These are phyloP conservation scores for Proterorhinus semilunaris DNA, from an alignment of 2,113 vertebrate species.

Conservation along the genomic window DNA sequence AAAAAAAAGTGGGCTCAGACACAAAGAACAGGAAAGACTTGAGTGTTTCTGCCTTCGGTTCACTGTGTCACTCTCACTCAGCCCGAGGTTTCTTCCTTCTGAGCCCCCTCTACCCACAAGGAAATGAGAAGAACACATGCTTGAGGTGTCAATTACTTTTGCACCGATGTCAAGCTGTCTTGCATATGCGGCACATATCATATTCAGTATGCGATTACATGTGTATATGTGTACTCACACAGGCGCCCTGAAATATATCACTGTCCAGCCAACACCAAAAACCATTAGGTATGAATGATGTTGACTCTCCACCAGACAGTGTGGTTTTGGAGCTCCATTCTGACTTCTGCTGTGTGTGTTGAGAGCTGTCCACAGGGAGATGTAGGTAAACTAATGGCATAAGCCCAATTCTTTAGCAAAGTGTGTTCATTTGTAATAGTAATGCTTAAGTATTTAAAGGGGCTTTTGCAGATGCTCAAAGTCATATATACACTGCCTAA, in stretches of 20 bases:
- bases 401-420: constrained; percentile 45
- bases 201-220: constrained; percentile 36
- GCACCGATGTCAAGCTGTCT: constrained; percentile 38
- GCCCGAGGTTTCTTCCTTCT: constrained; percentile 35
- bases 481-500: no score
- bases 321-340: constrained; percentile 44
- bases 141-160: constrained; percentile 53
- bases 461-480: no score
- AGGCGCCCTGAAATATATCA: constrained; percentile 53
- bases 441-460: no score
- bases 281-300: constrained; percentile 49
- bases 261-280: constrained; percentile 44
- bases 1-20: constrained; percentile 54
- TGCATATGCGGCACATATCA: constrained; percentile 31
- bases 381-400: constrained; percentile 42
- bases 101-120: constrained; percentile 28
- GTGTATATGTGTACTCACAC: constrained; percentile 40
- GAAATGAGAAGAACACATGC: constrained; percentile 63
- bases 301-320: constrained; percentile 34
- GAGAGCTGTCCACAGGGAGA: constrained; percentile 33
- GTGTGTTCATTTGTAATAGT: neutral
- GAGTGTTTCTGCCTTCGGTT: constrained; percentile 52
- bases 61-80: constrained; percentile 41
- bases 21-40: constrained; percentile 64
- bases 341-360: constrained; percentile 44